Evolutionary conservation across 2,797 vertebrate species (phyloP).

Genomic region (Alfaro cultratus): DNA sequence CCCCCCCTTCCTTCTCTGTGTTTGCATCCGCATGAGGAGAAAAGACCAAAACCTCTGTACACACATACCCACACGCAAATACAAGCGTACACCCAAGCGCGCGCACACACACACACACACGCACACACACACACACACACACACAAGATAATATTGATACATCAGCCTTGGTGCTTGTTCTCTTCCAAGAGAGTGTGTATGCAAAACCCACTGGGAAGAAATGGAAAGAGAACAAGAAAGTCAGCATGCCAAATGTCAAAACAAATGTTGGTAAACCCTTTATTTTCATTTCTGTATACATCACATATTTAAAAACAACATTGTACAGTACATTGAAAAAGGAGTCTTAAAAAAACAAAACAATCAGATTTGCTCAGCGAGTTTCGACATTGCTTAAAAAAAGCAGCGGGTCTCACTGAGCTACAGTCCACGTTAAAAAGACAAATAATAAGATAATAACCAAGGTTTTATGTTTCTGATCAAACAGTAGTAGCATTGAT

Average conservation of each 20-base stretch:
- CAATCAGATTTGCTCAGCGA: slow-evolving; percentile 55
- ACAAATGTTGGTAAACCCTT: slow-evolving; percentile 60
- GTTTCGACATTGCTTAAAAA: slow-evolving; percentile 47
- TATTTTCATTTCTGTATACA: slow-evolving; percentile 68
- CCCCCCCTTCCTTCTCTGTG: slow-evolving; percentile 12
- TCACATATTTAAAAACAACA: slow-evolving; percentile 62
- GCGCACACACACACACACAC: slow-evolving; percentile 35
- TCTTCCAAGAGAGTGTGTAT: slow-evolving; percentile 13
- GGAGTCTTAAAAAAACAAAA: slow-evolving; percentile 57
- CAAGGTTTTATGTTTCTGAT: slow-evolving; percentile 51
- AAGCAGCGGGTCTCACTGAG: slow-evolving; percentile 41
- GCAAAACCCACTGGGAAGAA: slow-evolving; percentile 8
- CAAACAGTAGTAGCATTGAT: slow-evolving; percentile 72
- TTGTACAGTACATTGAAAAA: slow-evolving; percentile 76
- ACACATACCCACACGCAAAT: slow-evolving; percentile 27
- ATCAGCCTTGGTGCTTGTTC: slow-evolving; percentile 14
- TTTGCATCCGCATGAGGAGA: slow-evolving; percentile 28
- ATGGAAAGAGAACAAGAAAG: slow-evolving; percentile 31
- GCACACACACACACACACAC: slow-evolving; percentile 21
- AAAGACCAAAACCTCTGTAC: slow-evolving; percentile 28
- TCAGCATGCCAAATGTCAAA: slow-evolving; percentile 33
- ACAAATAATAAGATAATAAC: slow-evolving; percentile 43
- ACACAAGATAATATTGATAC: slow-evolving; percentile 49
- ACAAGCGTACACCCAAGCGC: no score
- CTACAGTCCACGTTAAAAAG: slow-evolving; percentile 54